Evolutionary conservation across 2,888 invertebrate species (phyloP), one percentile per base, ranked within the genome.

Genomic region (Pinctada fucata): DNA sequence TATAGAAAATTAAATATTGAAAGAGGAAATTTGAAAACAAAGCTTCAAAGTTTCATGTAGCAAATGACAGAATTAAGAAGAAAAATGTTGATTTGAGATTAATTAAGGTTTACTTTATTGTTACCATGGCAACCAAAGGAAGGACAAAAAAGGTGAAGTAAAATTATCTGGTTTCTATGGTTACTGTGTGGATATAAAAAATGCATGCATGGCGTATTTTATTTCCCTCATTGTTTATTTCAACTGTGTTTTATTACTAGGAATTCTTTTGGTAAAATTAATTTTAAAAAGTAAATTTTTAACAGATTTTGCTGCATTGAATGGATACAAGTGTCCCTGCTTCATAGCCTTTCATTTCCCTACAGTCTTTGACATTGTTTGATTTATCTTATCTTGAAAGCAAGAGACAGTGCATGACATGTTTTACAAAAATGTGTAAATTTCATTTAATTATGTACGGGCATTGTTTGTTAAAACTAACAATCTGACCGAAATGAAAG

Each of bases 121-220:
- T 82, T 79, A 69, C 76, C 79, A 80, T 83, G 81, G 79, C 76
- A 79, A 80, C 83, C 86, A 84, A 84, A 84, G 85, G 83, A 85
- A 82, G 83, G 84, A 86, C 81, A 84, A 84, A 81, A 87, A 86
- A 86, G 86, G 86, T 88, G 83, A 82, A 67, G 82, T 85, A 87
- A 10, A 64, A 68, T 78, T 2, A 67, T 75, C 58, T 63, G 8
- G 67, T 67, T 16, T 67, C 5, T 67, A 45, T 67, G 67, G 16
- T 67, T 67, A 45, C 52, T n/a, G n/a, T n/a, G 16, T 52, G 3
- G 45, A 52, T 47, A 3, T 48, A 69, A 2, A 13, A 3, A 10
- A 48, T 69, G 5, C 49, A n/a, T 69, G 48, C 69, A 69, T 47
- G 47, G 48, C 2, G 13, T 48, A 45, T 58, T 47, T 52, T 68